A percentile compares a stretch with the other conserved stretches of the same genome.
phyloP scores from a whole-genome alignment of 2,113 vertebrate species.

The Mormyrus iriodes region DNA sequence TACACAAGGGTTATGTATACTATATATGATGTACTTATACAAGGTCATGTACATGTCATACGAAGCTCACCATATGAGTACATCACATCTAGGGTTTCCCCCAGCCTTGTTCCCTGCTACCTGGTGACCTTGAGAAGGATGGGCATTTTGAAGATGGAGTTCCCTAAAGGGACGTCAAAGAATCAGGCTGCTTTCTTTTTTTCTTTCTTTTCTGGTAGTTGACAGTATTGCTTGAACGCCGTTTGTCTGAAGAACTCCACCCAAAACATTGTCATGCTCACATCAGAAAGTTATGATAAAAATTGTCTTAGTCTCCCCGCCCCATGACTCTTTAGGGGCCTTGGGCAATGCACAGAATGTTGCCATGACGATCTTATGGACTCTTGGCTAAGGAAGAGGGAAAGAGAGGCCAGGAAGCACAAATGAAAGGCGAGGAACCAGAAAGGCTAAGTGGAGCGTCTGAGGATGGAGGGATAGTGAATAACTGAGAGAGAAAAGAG shows the following conservation, averaged over 20 bases:
- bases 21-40: too few relatives aligned
- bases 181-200: not conserved
- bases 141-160: not conserved
- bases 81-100: not conserved
- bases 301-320: not conserved
- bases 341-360: slow-evolving; percentile 14
- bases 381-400: not conserved
- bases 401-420: not conserved
- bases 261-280: not conserved
- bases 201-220: not conserved
- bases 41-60: too few relatives aligned
- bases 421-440: not conserved
- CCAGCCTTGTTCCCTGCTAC: not conserved
- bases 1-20: too few relatives aligned
- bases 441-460: not conserved
- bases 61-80: too few relatives aligned
- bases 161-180: not conserved
- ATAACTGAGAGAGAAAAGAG: not conserved
- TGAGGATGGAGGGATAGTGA: not conserved
- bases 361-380: slow-evolving; percentile 15
- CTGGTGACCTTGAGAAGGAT: not conserved
- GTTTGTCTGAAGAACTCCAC: not conserved
- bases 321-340: not conserved
- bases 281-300: not conserved
- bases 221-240: not conserved